These are phyloP conservation scores for Cyanoliseus patagonus DNA, from an alignment of 2,113 vertebrate species.

Conservation along the genomic window DNA sequence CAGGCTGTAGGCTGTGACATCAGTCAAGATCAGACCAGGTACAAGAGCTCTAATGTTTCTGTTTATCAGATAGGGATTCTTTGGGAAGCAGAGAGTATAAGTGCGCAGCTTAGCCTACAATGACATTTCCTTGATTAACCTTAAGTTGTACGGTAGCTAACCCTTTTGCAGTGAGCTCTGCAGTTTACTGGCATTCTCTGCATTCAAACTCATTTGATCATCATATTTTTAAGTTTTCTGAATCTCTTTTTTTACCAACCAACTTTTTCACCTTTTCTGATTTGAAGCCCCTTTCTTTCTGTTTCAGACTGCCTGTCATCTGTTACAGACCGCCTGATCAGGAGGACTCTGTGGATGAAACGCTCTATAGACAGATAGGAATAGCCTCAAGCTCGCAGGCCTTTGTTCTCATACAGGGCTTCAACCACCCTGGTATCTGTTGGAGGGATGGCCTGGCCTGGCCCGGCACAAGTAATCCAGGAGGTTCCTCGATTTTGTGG, in stretches of 20 bases:
- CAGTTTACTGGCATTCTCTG: background rate
- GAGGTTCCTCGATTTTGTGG: too few relatives aligned
- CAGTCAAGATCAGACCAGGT: background rate
- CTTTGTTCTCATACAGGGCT: background rate
- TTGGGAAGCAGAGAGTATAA: background rate
- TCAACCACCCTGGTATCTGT: too few relatives aligned
- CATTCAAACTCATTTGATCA: background rate
- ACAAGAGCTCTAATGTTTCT: background rate
- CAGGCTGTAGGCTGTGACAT: background rate
- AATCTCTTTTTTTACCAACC: background rate
- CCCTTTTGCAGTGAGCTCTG: too few relatives aligned
- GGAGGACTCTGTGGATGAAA: too few relatives aligned
- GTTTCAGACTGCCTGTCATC: too few relatives aligned
- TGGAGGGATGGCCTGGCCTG: too few relatives aligned
- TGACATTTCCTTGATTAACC: background rate
- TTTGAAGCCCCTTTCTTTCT: background rate
- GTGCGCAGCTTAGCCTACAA: background rate
- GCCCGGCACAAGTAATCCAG: too few relatives aligned
- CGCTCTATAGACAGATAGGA: background rate
- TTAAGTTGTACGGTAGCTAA: too few relatives aligned
- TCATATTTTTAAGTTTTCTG: background rate
- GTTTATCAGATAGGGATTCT: background rate
- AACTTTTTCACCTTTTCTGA: background rate
- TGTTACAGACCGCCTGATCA: background rate
- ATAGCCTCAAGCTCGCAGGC: background rate